These are phyloP conservation scores for Tyrophagus putrescentiae DNA, from an alignment of 1,140 invertebrate species.

Conservation along the genomic window DNA sequence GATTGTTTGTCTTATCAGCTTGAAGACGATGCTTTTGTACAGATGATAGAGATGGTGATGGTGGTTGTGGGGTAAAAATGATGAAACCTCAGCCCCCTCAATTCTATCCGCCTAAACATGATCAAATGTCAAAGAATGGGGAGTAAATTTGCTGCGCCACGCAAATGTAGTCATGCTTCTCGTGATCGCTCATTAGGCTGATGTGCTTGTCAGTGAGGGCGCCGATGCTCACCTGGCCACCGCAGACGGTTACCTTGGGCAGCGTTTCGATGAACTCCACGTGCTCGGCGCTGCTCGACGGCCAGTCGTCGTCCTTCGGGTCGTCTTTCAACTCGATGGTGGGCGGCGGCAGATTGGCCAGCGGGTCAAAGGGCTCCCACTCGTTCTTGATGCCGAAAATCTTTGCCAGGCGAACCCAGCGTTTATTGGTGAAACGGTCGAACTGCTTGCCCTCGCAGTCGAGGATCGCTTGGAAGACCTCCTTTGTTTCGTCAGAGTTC, in stretches of 20 bases:
- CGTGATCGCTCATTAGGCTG: slow-evolving; percentile 70
- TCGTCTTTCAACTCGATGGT: not conserved
- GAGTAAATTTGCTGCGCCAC: slow-evolving; percentile 78
- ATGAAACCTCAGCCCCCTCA: no score
- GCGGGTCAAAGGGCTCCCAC: not conserved
- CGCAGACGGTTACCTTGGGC: slow-evolving; percentile 66
- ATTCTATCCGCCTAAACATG: no score
- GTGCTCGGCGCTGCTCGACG: slow-evolving; percentile 21
- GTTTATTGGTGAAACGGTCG: no score
- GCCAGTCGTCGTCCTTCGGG: no score
- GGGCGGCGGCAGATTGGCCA: not conserved
- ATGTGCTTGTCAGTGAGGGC: slow-evolving; percentile 69
- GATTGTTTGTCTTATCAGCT: no score
- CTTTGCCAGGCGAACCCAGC: not conserved
- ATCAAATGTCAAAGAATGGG: slow-evolving; percentile 35
- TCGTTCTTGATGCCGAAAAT: slow-evolving; percentile 2
- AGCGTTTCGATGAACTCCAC: slow-evolving; percentile 63
- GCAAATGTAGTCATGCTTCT: slow-evolving; percentile 86
- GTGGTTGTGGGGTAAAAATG: no score
- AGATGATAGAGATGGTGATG: no score
- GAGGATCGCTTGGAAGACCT: slow-evolving; percentile 22
- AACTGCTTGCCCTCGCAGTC: slow-evolving; percentile 20
- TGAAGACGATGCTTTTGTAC: no score
- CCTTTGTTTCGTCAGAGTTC: slow-evolving; percentile 21
- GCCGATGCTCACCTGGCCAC: slow-evolving; percentile 56